phyloP scores from a whole-genome alignment of 2,797 vertebrate genomes.

The Nannoperca obscura region DNA sequence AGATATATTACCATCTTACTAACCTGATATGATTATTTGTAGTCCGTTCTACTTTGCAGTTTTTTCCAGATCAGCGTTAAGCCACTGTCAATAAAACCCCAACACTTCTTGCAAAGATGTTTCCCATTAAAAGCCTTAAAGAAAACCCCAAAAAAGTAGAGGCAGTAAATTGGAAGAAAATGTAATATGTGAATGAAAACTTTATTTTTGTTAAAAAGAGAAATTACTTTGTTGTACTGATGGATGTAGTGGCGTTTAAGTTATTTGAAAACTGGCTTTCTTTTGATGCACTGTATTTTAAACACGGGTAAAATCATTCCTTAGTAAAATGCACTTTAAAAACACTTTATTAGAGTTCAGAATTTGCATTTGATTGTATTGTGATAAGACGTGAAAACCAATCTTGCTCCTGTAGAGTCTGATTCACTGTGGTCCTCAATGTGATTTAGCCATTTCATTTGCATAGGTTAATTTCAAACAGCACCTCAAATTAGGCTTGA shows the following conservation, averaged over 20 bases:
- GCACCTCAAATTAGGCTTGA: slow-evolving; percentile 95
- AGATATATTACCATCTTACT: background rate
- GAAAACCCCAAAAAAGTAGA: background rate
- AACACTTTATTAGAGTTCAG: slow-evolving; percentile 14
- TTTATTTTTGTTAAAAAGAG: background rate
- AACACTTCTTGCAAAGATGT: background rate
- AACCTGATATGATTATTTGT: background rate
- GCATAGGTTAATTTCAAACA: slow-evolving; percentile 97
- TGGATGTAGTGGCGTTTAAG: background rate
- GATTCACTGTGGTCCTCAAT: slow-evolving; percentile 80
- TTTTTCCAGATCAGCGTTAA: background rate
- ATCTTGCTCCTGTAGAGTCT: slow-evolving; percentile 69
- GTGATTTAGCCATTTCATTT: slow-evolving; percentile 91
- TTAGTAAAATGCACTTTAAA: background rate
- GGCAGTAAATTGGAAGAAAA: background rate
- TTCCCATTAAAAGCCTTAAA: background rate
- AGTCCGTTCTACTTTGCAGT: background rate
- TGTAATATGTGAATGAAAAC: background rate
- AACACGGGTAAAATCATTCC: background rate
- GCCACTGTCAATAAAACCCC: background rate
- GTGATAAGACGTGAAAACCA: slow-evolving; percentile 58
- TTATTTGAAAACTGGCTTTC: background rate
- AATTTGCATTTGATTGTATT: slow-evolving; percentile 54
- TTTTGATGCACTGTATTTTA: slow-evolving; percentile 11
- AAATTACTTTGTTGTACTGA: background rate